phyloP scores from a whole-genome alignment of 2,113 vertebrate species.

The Noturus placidus region DNA sequence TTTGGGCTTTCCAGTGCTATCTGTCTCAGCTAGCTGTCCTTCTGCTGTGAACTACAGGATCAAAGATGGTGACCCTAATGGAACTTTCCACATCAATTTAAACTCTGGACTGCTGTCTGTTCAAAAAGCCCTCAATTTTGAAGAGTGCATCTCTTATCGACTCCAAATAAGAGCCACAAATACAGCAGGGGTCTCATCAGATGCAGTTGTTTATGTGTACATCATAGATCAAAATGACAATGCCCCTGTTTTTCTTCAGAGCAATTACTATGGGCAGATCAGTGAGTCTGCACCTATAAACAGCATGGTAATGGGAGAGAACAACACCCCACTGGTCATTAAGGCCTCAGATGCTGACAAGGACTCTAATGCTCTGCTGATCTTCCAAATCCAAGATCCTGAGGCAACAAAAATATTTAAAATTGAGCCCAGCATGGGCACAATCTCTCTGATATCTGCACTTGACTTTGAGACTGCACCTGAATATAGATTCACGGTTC shows the following conservation, averaged over 20 bases:
- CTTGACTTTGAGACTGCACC: constrained; percentile 84
- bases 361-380: constrained; percentile 82
- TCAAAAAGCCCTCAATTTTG: constrained; percentile 82
- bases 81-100: constrained; percentile 83
- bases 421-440: constrained; percentile 88
- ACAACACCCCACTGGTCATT: constrained; percentile 83
- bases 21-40: constrained; percentile 77
- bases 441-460: constrained; percentile 73
- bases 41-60: constrained; percentile 85
- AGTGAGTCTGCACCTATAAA: constrained; percentile 81
- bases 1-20: constrained; percentile 77
- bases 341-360: constrained; percentile 82
- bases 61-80: constrained; percentile 80
- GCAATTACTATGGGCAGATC: constrained; percentile 79
- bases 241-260: constrained; percentile 76
- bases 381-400: constrained; percentile 85
- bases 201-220: constrained; percentile 76
- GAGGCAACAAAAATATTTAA: constrained; percentile 80
- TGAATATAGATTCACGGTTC: constrained; percentile 81
- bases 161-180: constrained; percentile 82
- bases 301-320: constrained; percentile 84
- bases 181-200: constrained; percentile 74
- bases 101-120: constrained; percentile 85
- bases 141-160: constrained; percentile 79
- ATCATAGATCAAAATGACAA: constrained; percentile 94